phyloP scores from a whole-genome alignment of 2,113 vertebrate species.

The Paedocypris sp. region DNA sequence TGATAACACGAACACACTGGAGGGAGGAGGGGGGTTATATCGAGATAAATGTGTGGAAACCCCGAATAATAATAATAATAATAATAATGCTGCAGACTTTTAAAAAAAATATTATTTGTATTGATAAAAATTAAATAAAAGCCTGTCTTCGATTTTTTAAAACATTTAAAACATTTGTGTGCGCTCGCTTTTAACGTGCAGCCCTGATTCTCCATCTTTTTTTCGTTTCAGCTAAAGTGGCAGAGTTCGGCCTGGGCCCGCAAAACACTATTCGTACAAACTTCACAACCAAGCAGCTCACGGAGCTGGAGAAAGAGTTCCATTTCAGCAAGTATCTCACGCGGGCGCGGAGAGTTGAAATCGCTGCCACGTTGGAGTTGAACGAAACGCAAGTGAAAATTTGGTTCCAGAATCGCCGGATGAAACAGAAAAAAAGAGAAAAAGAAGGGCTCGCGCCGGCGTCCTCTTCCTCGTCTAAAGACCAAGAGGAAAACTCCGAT shows the following conservation, averaged over 20 bases:
- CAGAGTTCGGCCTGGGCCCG: constrained; percentile 68
- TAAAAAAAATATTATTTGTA: no score
- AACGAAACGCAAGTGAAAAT: constrained; percentile 97
- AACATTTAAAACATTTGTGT: no score
- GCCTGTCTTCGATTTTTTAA: no score
- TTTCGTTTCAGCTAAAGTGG: constrained; percentile 65
- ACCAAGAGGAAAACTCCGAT: constrained; percentile 72
- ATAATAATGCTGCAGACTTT: no score
- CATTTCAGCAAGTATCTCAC: constrained; percentile 97
- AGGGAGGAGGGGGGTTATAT: not conserved
- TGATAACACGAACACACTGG: constrained; percentile 9
- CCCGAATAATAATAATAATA: no score
- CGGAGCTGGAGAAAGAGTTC: constrained; percentile 96
- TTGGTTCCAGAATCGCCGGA: constrained; percentile 94
- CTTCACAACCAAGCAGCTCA: constrained; percentile 92
- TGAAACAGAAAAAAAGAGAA: constrained; percentile 97
- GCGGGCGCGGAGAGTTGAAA: constrained; percentile 83
- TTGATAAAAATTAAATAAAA: no score
- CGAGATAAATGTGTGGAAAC: not conserved
- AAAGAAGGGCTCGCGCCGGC: constrained; percentile 64
- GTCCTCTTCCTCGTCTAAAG: constrained; percentile 49
- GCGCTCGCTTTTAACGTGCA: not conserved
- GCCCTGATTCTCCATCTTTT: not conserved
- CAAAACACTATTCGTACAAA: constrained; percentile 83
- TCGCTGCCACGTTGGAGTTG: constrained; percentile 85